Conservation (phyloP, 2,888 invertebrate species). For the Thera britannica region DNA sequence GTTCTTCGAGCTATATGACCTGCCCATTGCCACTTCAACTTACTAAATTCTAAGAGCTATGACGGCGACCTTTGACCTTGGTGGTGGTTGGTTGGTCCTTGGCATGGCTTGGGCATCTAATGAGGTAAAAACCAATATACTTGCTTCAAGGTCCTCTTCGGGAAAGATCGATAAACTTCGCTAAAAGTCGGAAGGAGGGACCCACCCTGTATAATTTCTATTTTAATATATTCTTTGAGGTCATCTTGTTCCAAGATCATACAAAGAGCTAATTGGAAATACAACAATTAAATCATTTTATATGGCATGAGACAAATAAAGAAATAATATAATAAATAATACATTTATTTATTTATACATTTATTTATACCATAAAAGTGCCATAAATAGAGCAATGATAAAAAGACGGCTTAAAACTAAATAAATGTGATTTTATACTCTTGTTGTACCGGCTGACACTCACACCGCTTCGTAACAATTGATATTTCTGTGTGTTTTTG, state of each 20-base stretch:
- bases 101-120: too few relatives aligned
- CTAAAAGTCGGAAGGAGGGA: too few relatives aligned
- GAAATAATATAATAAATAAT: conserved; percentile 14
- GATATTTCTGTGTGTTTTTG: too few relatives aligned
- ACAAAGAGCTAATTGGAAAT: conserved; percentile 12
- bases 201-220: too few relatives aligned
- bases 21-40: too few relatives aligned
- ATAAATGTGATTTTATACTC: conserved; percentile 2
- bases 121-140: too few relatives aligned
- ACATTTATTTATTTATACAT: conserved; percentile 22
- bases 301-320: conserved; percentile 24
- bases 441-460: background rate
- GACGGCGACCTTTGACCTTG: too few relatives aligned
- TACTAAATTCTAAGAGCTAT: too few relatives aligned
- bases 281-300: conserved; percentile 20
- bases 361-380: conserved; percentile 19
- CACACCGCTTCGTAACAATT: conserved; percentile 19
- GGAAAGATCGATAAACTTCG: too few relatives aligned
- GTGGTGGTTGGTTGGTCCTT: too few relatives aligned
- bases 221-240: background rate
- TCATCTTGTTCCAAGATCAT: conserved; percentile 2
- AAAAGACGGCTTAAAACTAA: conserved; percentile 7
- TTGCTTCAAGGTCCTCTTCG: too few relatives aligned
- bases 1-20: too few relatives aligned
- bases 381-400: conserved; percentile 20